Percentiles rank a stretch among this genome's conserved stretches.
These are phyloP conservation scores for Menura novaehollandiae DNA, from an alignment of 2,113 vertebrate genomes.

Conservation along the genomic window DNA sequence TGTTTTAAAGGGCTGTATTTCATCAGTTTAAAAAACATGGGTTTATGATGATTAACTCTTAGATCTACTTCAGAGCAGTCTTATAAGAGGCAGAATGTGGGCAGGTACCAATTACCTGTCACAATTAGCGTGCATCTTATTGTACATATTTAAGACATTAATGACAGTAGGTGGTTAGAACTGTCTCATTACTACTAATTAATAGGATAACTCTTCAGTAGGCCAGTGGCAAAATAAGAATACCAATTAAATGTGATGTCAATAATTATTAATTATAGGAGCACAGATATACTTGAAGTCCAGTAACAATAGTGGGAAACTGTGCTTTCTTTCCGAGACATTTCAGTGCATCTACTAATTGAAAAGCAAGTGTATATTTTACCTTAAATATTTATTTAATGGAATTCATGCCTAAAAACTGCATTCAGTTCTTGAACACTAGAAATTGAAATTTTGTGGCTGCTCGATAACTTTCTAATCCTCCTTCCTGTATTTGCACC, in stretches of 20 bases:
- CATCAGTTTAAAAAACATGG: not conserved
- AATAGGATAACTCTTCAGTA: constrained; percentile 23
- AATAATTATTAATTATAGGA: constrained; percentile 50
- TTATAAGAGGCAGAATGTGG: not conserved
- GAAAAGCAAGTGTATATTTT: not conserved
- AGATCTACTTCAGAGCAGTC: not conserved
- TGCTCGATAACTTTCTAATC: not conserved
- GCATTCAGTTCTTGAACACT: not conserved
- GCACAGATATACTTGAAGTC: constrained; percentile 13
- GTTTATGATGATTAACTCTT: constrained; percentile 4
- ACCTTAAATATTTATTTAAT: not conserved
- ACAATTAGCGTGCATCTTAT: constrained; percentile 19
- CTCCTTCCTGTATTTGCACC: not conserved
- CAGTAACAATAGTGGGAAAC: not conserved
- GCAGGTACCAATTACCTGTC: constrained; percentile 49
- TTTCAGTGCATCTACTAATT: not conserved
- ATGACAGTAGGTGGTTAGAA: constrained; percentile 46
- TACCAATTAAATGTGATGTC: constrained; percentile 32
- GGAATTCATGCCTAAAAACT: not conserved
- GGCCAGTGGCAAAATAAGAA: constrained; percentile 43
- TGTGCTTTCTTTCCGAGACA: not conserved
- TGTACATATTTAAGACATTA: constrained; percentile 60
- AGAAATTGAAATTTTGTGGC: not conserved
- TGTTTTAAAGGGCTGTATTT: not conserved
- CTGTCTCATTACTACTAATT: constrained; percentile 58